Base-by-base conservation (phyloP, 2,113 vertebrate species). In the Speoplatyrhinus poulsoni region DNA sequence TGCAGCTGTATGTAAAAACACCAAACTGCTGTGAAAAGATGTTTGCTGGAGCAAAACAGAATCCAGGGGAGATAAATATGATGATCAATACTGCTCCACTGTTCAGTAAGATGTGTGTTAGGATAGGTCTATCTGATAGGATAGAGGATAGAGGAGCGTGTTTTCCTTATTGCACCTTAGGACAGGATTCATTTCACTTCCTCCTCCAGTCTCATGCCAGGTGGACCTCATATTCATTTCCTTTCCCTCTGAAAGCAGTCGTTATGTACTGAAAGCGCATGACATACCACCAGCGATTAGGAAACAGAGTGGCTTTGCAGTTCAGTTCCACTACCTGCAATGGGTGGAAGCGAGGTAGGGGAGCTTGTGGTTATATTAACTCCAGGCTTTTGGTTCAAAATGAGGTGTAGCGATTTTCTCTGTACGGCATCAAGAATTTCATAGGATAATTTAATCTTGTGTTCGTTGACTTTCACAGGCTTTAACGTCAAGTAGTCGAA, bases 151-250 rank as follows among this genome's bases (percentile, higher is more conserved):
- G 59, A 33, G 12, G 7, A 50, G 62, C 58, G 8, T 54, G 19
- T 66, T 12, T 77, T 69, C 72, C 32, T 69, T 72, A 49, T 70
- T 78, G 69, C 61, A 70, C 17, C 8, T 55, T 12, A 48, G 26
- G 57, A 58, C 47, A 41, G 74, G 65, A 83, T 85, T 85, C 82
- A 80, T 54, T 73, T 60, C 72, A 72, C 76, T 87, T 76, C 49
- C 32, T 73, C 61, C 72, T 74, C 36, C 59, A 46, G 47, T 65
- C 63, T 76, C 65, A 67, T 56, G 62, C 57, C 69, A 74, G 48
- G 72, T 65, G 47, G 60, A 81, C 69, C 63, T 67, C 36, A 59
- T 67, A 73, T 81, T 81, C 57, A 85, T 87, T 83, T 82, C 77
- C 66, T 41, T 41, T 41, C 36, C 36, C 36, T 41, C 36, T 8